phyloP scores from a whole-genome alignment of 2,113 vertebrate species.

The Sciurus niger region DNA sequence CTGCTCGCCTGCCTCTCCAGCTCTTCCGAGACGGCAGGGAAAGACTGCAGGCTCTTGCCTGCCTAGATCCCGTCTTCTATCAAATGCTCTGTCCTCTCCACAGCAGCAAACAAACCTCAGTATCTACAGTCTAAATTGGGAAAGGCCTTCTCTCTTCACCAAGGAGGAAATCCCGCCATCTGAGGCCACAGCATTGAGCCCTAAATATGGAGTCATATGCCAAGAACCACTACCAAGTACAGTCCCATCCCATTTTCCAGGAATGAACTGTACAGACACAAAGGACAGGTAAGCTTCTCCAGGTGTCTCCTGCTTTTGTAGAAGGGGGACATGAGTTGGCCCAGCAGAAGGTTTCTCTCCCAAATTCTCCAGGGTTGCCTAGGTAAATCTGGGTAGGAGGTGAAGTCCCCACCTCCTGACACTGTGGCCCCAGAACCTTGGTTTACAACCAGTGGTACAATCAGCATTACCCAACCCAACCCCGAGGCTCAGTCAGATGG shows the following conservation, averaged over 20 bases:
- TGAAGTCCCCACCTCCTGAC: background rate
- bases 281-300: background rate
- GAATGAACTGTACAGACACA: background rate
- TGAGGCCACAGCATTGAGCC: background rate
- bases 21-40: background rate
- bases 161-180: background rate
- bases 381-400: too few species aligned
- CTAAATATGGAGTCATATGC: background rate
- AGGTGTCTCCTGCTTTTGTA: background rate
- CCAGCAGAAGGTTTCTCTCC: background rate
- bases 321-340: too few species aligned
- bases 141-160: background rate
- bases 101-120: background rate
- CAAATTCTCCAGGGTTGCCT: background rate
- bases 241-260: background rate
- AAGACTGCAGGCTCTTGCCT: background rate
- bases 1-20: background rate
- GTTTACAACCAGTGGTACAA: background rate
- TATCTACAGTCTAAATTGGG: too few species aligned
- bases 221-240: too few species aligned
- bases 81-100: accelerated
- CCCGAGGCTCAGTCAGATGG: background rate
- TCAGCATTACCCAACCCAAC: background rate
- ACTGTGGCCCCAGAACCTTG: background rate
- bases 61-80: background rate